Percentiles rank a stretch among this genome's conserved stretches.
Evolutionary conservation across 2,113 vertebrate genomes (phyloP).

Genomic region (Ceyx cyanopectus): DNA sequence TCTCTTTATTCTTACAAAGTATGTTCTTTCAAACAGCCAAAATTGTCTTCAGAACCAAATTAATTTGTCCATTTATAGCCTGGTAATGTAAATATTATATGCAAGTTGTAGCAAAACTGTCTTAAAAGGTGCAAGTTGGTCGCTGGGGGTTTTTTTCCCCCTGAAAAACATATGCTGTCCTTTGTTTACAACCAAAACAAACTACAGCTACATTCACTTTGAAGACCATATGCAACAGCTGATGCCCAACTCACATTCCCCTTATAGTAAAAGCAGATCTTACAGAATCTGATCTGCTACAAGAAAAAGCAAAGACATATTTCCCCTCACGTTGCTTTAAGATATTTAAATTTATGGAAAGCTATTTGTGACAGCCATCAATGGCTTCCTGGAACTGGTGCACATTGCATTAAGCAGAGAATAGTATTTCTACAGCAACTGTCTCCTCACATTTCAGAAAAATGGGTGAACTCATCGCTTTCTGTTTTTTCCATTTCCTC

Average conservation of each 20-base stretch:
- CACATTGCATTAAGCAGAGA: slow-evolving; percentile 8
- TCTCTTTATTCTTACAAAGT: neutral
- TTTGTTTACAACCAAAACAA: neutral
- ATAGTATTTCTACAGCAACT: slow-evolving; percentile 67
- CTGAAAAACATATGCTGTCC: neutral
- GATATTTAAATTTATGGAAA: slow-evolving; percentile 42
- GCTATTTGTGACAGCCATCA: slow-evolving; percentile 36
- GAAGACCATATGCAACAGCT: neutral
- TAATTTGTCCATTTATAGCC: neutral
- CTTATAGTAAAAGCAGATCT: neutral
- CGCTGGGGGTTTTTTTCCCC: neutral
- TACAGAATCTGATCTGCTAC: neutral
- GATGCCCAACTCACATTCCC: neutral
- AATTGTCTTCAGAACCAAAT: neutral
- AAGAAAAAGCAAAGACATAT: neutral
- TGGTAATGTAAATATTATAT: neutral
- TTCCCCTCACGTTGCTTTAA: neutral
- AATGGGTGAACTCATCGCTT: neutral
- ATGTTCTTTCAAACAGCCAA: neutral
- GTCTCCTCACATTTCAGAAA: neutral
- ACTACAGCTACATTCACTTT: neutral
- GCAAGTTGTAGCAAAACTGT: neutral
- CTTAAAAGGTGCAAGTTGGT: neutral
- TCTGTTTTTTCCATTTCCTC: neutral
- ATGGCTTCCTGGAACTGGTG: neutral